Conservation (phyloP, 2,888 invertebrate genomes). For the Dysmachus trigonus region DNA sequence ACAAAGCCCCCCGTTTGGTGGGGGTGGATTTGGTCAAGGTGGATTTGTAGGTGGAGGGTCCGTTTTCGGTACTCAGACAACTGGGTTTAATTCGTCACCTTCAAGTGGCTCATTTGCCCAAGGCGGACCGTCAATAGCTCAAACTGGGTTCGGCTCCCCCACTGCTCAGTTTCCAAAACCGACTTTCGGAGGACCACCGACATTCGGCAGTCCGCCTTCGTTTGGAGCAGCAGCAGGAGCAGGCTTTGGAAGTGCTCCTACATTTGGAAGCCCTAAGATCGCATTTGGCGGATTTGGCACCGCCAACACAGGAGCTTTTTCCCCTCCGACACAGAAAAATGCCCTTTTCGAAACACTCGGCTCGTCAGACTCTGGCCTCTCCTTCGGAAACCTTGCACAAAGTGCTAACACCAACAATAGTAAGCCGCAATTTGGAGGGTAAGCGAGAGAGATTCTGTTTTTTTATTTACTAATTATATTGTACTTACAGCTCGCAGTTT, state of each 20-base stretch:
- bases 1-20: slow-evolving; percentile 24
- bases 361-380: slow-evolving; percentile 58
- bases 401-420: slow-evolving; percentile 57
- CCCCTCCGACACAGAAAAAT: slow-evolving; percentile 55
- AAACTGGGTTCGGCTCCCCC: slow-evolving; percentile 60
- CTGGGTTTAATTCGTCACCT: slow-evolving; percentile 23
- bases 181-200: slow-evolving; percentile 56
- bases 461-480: background rate
- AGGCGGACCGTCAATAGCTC: slow-evolving; percentile 57
- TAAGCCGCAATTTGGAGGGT: slow-evolving; percentile 62
- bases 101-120: slow-evolving; percentile 54
- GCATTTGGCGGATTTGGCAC: slow-evolving; percentile 51
- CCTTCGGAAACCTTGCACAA: slow-evolving; percentile 63
- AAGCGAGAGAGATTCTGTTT: background rate
- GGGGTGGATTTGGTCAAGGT: slow-evolving; percentile 20
- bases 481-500: slow-evolving; percentile 10
- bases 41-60: background rate
- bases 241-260: slow-evolving; percentile 58
- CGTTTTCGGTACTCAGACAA: slow-evolving; percentile 1
- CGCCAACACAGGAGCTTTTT: slow-evolving; percentile 47
- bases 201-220: slow-evolving; percentile 61
- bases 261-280: slow-evolving; percentile 50
- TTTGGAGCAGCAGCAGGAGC: slow-evolving; percentile 61
- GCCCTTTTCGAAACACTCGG: slow-evolving; percentile 62
- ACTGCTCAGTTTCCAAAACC: slow-evolving; percentile 52